Evolutionary conservation across 2,888 invertebrate genomes (phyloP).

Genomic region (Tenthredo mesomela): DNA sequence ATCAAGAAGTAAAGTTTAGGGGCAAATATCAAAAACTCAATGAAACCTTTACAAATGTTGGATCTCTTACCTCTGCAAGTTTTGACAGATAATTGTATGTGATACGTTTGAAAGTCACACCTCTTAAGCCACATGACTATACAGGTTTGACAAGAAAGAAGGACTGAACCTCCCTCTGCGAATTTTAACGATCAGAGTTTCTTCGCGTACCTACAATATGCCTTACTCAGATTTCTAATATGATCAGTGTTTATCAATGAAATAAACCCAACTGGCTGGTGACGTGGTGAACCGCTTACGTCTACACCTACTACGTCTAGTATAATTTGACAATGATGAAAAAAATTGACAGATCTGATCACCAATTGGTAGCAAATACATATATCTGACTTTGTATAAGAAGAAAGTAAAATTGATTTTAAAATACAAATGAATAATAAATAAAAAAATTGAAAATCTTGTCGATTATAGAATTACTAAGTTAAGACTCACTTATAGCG

Average conservation of each 20-base stretch:
- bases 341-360: background rate
- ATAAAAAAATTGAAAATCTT: background rate
- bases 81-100: background rate
- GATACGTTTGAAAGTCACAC: background rate
- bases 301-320: background rate
- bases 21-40: background rate
- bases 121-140: background rate
- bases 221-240: background rate
- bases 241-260: background rate
- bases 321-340: background rate
- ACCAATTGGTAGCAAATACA: background rate
- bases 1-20: background rate
- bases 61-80: background rate
- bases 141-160: background rate
- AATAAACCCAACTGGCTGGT: background rate
- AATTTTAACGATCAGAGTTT: background rate
- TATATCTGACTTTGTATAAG: background rate
- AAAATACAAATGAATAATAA: background rate
- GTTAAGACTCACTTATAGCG: constrained; percentile 57
- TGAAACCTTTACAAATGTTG: background rate
- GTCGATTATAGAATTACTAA: background rate
- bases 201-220: background rate
- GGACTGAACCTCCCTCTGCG: background rate
- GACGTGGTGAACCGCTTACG: background rate
- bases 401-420: background rate